Evolutionary conservation across 2,113 vertebrate species (phyloP).

Genomic region (Onychostruthus taczanowskii): DNA sequence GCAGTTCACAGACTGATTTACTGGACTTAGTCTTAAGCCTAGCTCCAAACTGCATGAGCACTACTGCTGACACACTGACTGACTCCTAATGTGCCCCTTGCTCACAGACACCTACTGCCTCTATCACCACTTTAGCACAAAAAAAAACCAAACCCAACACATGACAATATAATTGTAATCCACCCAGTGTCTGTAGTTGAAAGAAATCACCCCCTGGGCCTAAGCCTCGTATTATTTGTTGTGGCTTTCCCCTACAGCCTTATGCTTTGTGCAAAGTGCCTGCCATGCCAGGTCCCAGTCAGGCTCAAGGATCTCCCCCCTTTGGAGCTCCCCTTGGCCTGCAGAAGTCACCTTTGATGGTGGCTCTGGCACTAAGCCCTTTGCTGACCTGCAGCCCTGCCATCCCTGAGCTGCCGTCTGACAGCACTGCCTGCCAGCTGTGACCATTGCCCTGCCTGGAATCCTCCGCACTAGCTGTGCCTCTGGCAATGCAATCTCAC

Average conservation of each 20-base stretch:
- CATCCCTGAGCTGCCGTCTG: neutral
- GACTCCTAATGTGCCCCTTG: neutral
- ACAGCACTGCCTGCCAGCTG: neutral
- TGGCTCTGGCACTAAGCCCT: neutral
- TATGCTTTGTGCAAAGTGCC: neutral
- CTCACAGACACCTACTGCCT: neutral
- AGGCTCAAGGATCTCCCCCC: rapidly evolving
- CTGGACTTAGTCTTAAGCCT: neutral
- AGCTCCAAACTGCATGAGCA: neutral
- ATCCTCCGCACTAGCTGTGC: neutral
- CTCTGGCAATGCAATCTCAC: neutral
- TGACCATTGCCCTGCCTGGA: neutral
- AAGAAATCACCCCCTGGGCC: neutral
- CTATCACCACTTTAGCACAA: neutral
- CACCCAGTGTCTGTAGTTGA: neutral
- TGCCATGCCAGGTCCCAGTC: neutral
- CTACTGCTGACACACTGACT: neutral
- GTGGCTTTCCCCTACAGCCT: neutral
- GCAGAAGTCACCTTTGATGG: neutral
- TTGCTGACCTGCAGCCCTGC: rapidly evolving
- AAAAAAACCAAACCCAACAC: neutral
- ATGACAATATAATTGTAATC: neutral
- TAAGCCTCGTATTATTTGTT: neutral
- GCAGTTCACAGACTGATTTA: neutral
- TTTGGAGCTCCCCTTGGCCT: neutral